Percentiles rank a stretch among this genome's conserved stretches.
Evolutionary conservation across 1,140 invertebrate species (phyloP).

Genomic region (Zaprionus africanus): DNA sequence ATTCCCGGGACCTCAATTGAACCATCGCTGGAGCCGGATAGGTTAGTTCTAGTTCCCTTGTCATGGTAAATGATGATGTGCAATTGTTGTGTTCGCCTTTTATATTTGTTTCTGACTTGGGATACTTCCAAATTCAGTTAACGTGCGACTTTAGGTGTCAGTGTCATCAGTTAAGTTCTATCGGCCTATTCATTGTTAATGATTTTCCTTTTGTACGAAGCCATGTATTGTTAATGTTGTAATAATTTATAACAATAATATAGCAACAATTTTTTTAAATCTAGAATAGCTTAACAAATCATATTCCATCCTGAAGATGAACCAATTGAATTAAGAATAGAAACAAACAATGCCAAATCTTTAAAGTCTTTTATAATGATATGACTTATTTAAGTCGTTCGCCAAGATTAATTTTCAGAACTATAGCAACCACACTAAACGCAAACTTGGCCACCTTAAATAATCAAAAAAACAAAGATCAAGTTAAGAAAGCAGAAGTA

Average conservation of each 20-base stretch:
- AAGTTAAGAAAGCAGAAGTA: neutral
- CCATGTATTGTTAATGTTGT: too few relatives aligned
- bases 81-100: neutral
- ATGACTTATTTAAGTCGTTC: constrained; percentile 15
- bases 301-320: too few relatives aligned
- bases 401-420: constrained; percentile 14
- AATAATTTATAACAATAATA: too few relatives aligned
- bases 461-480: neutral
- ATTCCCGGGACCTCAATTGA: neutral
- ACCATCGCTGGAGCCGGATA: constrained; percentile 5
- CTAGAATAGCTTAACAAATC: too few relatives aligned
- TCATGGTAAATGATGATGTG: constrained; percentile 1
- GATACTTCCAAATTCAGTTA: neutral
- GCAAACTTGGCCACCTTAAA: constrained; percentile 32
- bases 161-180: neutral
- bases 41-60: neutral
- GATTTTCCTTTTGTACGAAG: too few relatives aligned
- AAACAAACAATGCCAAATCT: neutral
- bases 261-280: too few relatives aligned
- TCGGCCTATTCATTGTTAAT: too few relatives aligned
- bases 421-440: constrained; percentile 17
- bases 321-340: too few relatives aligned
- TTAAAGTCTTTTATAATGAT: neutral
- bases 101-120: neutral
- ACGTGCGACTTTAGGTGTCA: neutral